Base-by-base conservation (phyloP, 2,797 vertebrate genomes). In the Amazona finschi region DNA sequence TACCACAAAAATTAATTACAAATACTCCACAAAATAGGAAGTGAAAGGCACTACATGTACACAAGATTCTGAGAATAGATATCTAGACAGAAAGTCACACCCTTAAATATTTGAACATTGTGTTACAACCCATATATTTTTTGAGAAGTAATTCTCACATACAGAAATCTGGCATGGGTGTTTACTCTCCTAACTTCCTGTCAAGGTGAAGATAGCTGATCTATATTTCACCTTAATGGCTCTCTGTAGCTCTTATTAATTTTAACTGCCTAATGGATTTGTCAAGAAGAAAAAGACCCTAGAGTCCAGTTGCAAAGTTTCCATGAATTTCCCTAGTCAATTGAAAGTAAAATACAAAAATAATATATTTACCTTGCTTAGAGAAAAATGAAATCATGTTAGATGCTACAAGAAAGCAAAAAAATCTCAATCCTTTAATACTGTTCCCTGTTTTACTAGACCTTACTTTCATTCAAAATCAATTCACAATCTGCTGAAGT, bases 241-340 rank as follows among this genome's bases (percentile, higher is more conserved):
- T 80, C 15, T n/a, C 57, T 76, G 60, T 57, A 69, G 25, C 33
- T 84, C 33, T 60, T 89, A 89, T 87, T 94, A 94, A 84, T 64
- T 94, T 77, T 82, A 95, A 62, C 74, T 94, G 33, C 53, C 53
- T 89, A 87, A 87, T 76, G 72, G 78, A 84, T 85, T 86, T 87
- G 43, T 92, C 66, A 87, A 90, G 82, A 94, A 58, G 58, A 86
- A 75, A 21, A 84, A 84, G 76, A 25, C 36, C 57, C 67, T 67
- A 46, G n/a, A 83, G 44, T 86, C 33, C 88, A 33, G 52, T 87
- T 81, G 13, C 31, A 78, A 90, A 91, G 28, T 90, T 94, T 86
- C n/a, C 12, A 33, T 73, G 46, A 60, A 91, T 93, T 94, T 84
- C 27, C 30, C 22, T 75, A 44, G 75, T 77, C 1, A 1, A 9